Base-by-base conservation (phyloP, 1,140 invertebrate genomes). In the Parasteatoda tepidariorum region DNA sequence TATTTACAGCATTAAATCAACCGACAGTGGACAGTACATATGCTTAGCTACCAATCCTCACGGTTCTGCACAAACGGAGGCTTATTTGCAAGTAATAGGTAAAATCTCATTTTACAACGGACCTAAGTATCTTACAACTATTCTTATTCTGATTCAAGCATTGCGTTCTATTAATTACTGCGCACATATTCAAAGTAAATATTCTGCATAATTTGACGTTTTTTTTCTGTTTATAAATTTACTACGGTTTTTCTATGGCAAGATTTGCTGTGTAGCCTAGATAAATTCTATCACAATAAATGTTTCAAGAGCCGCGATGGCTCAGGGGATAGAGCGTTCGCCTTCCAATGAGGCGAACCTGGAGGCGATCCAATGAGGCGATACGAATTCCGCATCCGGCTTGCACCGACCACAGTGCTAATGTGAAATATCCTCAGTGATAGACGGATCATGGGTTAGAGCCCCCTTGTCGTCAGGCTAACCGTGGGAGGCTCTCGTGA, bases 21-120 rank as follows among this genome's bases (percentile, higher is more conserved):
- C 81, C 3, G 92, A 92, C 84, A 90, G 91, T 74, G 96, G 95
- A 30, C 91, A 93, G 54, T 95, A 96, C 85, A 97, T 95, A 18
- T 97, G 96, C 87, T 92, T 94, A 86, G 96, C 95, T 9, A 94
- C 97, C 88, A 97, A 97, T 89, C 93, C 94, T 62, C 92, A 92
- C 64, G 96, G 96, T n/a, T 95, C 94, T 0, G 93, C 96, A 1
- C 95, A 94, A 9, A 94, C 93, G 81, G 95, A 95, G 0, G 94
- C 95, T 4, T 93, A 92, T 30, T 87, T 96, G 13, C 91, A 92
- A 86, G 88, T 96, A 26, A 86, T 93, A 30, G 84, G 94, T 95
- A 90, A 92, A 89, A 48, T 48, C 18, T 48, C 1, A 48, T 41
- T 2, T 48, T 9, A 48, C 9, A 2, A 13, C 9, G 9, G 1